Base-by-base conservation (phyloP, 2,888 invertebrate genomes). In the Tenthredo distinguenda region DNA sequence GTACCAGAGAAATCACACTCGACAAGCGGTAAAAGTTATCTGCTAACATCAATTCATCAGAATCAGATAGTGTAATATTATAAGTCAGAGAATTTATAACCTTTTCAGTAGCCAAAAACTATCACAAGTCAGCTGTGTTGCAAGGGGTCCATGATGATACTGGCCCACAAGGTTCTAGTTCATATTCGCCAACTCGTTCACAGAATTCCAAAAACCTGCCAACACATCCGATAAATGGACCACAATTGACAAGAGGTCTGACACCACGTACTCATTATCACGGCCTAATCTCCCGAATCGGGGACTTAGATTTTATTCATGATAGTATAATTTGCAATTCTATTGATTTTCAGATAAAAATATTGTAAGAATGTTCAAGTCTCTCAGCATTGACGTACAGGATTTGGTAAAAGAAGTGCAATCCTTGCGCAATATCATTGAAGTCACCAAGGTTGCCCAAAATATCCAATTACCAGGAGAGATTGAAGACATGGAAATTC, bases 1-100 rank as follows among this genome's bases (percentile, higher is more conserved):
- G 31, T 68, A 31, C 31, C 31, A 12, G 15, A 68, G 31, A 68
- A 68, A 31, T 68, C 10, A 26, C 10, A 1, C 65, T 31, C 65
- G 65, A 31, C 31, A 68, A 68, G 65, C 31, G 26, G 65, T 68
- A 68, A 68, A 31, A 68, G 65, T 31, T 31, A 68, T 68, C 21
- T 18, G 5, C 55, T n/a, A n/a, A n/a, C n/a, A 55, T 55, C 7
- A 55, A 55, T 55, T 55, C n/a, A 55, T 68, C 26, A 68, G 65
- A 26, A 26, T 68, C 4, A 68, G 65, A 68, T 68, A 12, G 65
- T 68, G 10, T 26, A 15, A 68, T 68, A 68, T n/a, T n/a, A n/a
- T n/a, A n/a, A 68, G 26, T 31, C 26, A 2, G 31, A 68, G 65
- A 26, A 68, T 68, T 31, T 26, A 68, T 68, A 26, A 68, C 10